Evolutionary conservation across 2,888 invertebrate species (phyloP), one percentile per base, ranked within the genome.

Genomic region (Drosophila merina): DNA sequence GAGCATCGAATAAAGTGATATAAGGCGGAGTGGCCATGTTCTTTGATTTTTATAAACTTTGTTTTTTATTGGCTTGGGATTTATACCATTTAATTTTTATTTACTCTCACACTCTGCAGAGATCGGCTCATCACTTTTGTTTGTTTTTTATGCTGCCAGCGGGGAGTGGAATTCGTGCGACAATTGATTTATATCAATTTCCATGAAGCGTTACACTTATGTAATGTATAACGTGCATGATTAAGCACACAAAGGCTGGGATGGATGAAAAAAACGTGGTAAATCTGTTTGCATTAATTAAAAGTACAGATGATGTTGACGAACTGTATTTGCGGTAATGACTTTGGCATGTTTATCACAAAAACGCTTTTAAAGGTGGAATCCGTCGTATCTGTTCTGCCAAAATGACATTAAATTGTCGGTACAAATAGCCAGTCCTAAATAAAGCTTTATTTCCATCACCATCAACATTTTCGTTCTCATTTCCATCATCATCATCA

Each of bases 281-380:
- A 83, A 83, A 85, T 83, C 82, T 85, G 82, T 83, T 87, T 83
- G 87, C 82, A 83, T 83, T 83, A 83, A 83, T 83, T 83, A 83
- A 83, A 85, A 76, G 76, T 54, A 68, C 80, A 74, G 49, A 38
- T 48, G 69, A 66, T 64, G 38, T 66, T 73, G 68, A 73, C 72
- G 70, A 74, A 80, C 81, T 76, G 71, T 72, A 78, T 82, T 86
- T 81, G 82, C 70, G 87, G 82, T 82, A 87, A 82, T 85, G 75
- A 75, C 70, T 76, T 85, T 85, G 87, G 70, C 77, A 79, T 78
- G 77, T 86, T 77, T 81, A 85, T 81, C 77, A 79, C 66, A 67
- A 55, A 75, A 36, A 67, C 54, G 44, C 40, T 2, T 6, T 40
- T 33, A 51, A 31, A 55, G 25, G 51, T 6, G 9, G 26, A 5